Conservation (phyloP, 2,888 invertebrate genomes). For the Nineta flava region DNA sequence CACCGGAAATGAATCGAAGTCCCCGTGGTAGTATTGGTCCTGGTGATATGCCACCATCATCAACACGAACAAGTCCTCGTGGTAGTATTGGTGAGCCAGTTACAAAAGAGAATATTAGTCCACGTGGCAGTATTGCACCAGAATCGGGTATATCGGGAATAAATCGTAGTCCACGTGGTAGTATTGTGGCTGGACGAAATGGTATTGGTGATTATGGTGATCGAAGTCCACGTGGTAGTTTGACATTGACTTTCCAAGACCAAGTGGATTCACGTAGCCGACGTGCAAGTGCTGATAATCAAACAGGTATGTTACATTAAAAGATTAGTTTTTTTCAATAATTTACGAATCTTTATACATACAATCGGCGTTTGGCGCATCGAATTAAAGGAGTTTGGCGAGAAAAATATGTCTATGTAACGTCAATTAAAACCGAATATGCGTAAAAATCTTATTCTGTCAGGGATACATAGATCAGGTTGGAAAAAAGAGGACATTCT, state of each 20-base stretch:
- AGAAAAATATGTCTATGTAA: no score
- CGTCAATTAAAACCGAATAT: no score
- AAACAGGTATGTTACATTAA: slow-evolving; percentile 31
- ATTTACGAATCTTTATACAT: no score
- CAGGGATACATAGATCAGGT: no score
- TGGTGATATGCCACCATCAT: slow-evolving; percentile 27
- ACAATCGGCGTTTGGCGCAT: no score
- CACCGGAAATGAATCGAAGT: slow-evolving; percentile 30
- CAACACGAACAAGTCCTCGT: slow-evolving; percentile 39
- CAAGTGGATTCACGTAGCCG: slow-evolving; percentile 37
- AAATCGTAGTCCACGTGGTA: slow-evolving; percentile 43
- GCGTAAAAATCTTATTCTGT: no score
- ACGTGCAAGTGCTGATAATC: slow-evolving; percentile 41
- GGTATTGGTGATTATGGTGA: slow-evolving; percentile 25
- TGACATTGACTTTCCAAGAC: slow-evolving; percentile 45
- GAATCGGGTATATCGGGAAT: slow-evolving; percentile 28
- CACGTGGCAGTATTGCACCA: slow-evolving; percentile 42
- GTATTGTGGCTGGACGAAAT: slow-evolving; percentile 36
- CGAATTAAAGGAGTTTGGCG: no score
- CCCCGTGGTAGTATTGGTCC: slow-evolving; percentile 34
- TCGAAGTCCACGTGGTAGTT: slow-evolving; percentile 39
- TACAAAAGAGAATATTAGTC: slow-evolving; percentile 24
- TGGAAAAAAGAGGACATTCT: no score
- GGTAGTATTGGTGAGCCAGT: slow-evolving; percentile 31
- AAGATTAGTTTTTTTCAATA: neutral